Base-by-base conservation (phyloP, 1,140 invertebrate species). In the Calephelis nemesis region DNA sequence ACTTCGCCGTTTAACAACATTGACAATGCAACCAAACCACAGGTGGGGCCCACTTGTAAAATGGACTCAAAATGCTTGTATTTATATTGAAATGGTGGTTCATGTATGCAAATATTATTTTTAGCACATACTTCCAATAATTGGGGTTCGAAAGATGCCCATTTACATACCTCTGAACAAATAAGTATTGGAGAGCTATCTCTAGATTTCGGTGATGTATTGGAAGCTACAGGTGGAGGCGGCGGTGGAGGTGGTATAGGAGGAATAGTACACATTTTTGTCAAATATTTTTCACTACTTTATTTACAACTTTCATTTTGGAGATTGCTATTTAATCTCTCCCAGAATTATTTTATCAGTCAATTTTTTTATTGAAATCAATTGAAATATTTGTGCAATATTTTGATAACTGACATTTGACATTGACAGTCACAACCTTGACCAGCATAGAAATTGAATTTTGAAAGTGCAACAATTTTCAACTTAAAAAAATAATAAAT, bases 21-120 rank as follows among this genome's bases (percentile, higher is more conserved):
- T 47, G 94, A 95, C 10, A 97, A 82, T 6, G 96, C 96, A 19
- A 96, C 95, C 63, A 97, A 85, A 9, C 97, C 97, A 90, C 97
- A 98, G 76, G 96, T 97, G 7, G 94, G 94, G 7, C 94, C 94
- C 47, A 87, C 77, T 87, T 92, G 92, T 30, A 88, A 63, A 69
- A 90, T 86, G 12, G 90, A 84, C 39, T 88, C 75, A 69, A 91
- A 88, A 67, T 84, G 68, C 63, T 76, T 86, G 65, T 90, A 88
- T 68, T 77, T 78, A 73, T 81, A 90, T 30, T 74, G 74, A 68
- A 79, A 88, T n/a, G 92, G 92, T n/a, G 78, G 65, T 70, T 79
- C 71, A 30, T 85, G 52, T 15, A 85, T 65, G 63, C 92, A 93
- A 9, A 94, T 81, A 9, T 81, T 79, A 69, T 84, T 83, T 62